Evolutionary conservation across 2,113 vertebrate species (phyloP).

Genomic region (Ptilonorhynchus violaceus): DNA sequence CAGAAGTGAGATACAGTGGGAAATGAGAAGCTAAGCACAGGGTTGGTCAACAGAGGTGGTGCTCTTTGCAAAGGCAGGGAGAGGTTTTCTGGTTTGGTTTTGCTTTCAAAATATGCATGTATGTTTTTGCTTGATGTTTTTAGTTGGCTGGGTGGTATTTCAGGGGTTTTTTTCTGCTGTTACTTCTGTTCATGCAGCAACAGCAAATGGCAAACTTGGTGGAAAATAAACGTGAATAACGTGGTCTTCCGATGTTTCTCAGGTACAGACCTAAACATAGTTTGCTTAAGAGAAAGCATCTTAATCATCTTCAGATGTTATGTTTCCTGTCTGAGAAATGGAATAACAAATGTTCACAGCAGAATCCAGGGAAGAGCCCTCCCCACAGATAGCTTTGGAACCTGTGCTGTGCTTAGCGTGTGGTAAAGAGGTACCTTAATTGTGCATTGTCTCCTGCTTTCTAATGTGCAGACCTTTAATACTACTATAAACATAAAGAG

Average conservation of each 20-base stretch:
- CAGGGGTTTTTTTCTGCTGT: neutral
- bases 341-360: neutral
- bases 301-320: neutral
- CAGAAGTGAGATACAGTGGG: neutral
- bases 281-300: neutral
- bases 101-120: neutral
- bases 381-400: neutral
- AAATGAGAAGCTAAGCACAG: neutral
- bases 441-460: neutral
- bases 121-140: neutral
- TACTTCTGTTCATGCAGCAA: neutral
- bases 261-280: neutral
- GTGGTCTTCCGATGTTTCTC: neutral
- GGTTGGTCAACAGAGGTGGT: neutral
- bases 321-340: neutral
- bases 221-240: neutral
- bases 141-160: neutral
- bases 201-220: neutral
- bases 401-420: neutral
- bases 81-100: neutral
- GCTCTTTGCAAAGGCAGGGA: neutral
- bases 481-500: neutral
- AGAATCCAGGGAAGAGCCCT: neutral
- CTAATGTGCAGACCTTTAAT: neutral
- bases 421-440: neutral